Evolutionary conservation across 2,888 invertebrate genomes (phyloP), one percentile per base, ranked within the genome.

Genomic region (Dynastes hyllus): DNA sequence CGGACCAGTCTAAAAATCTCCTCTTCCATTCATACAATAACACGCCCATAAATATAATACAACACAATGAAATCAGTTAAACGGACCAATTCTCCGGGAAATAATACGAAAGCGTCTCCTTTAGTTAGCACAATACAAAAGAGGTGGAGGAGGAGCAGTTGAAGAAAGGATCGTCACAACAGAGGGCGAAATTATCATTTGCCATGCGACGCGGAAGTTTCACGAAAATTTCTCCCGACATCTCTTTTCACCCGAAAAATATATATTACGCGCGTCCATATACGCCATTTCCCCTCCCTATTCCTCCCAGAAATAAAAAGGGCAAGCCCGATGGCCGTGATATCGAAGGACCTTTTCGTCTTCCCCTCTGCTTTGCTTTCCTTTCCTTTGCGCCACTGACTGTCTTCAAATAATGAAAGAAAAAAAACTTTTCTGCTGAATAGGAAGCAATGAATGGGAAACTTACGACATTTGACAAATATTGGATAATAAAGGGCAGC

Each of bases 381-480:
- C 13, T 4, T 58, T 58, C 55, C 16, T 22, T 16, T 22, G 55
- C 55, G 22, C 45, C 22, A 58, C 55, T 5, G n/a, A 53, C 53
- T 27, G 22, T 22, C 22, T 58, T 16, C 65, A 65, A 65, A 65
- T 65, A 73, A 73, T 73, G 58, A 61, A 73, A 58, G 45, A 45
- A 37, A 45, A 45, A 45, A 45, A 73, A 73, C 73, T 73, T 73
- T 73, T 58, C 73, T 27, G 58, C 73, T 73, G 73, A 73, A 73
- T 73, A 73, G 73, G 73, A 73, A 73, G 73, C 73, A 61, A 61
- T 73, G 73, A 73, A 73, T 58, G 73, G 40, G 73, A 58, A 73
- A 58, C 58, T 58, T 73, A 73, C 73, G 73, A 73, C 73, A 73
- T 73, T 73, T 45, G 73, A 73, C 73, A 73, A 73, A 73, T 73